Base-by-base conservation (phyloP, 2,888 invertebrate species). In the Pocota personata region DNA sequence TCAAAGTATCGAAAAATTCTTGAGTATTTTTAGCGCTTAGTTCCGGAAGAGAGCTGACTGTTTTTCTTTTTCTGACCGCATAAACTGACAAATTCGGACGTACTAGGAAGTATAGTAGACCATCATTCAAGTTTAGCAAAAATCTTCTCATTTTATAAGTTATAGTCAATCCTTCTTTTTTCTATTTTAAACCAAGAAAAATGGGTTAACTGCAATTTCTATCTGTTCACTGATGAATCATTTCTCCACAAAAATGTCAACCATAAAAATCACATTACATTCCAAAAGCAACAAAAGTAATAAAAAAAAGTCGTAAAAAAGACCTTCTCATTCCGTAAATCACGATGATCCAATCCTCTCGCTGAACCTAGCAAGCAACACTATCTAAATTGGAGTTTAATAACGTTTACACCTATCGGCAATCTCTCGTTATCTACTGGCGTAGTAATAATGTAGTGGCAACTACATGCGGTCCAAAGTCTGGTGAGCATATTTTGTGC, bases 321-420 rank as follows among this genome's bases (percentile, higher is more conserved):
- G 1, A 32, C 19, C 24, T 24, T 37, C 32, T 16, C 24, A 16
- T 14, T 46, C 58, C 16, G 4, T 58, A 24, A 35, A 48, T 30
- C 10, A n/a, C 16, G 8, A n/a, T 16, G 8, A 43, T 12, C 43
- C n/a, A 21, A 8, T n/a, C 46, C 37, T 0, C n/a, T 14, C n/a
- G 21, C 0, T 19, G 3, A 32, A 27, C 10, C 19, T 24, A 32
- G n/a, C n/a, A 3, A 24, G 24, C 24, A 27, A 37, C 48, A 48
- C 52, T 30, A 75, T 75, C 82, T 82, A 30, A 64, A 62, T 67
- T 16, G 57, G 24, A 21, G 52, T 48, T 76, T 24, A 66, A 46
- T 52, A 82, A 19, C 64, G 58, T 67, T 72, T 66, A 46, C 57
- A 55, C 35, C 57, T 72, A 67, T 50, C 66, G 12, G 19, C 27